These are phyloP conservation scores for Gnathonemus longibarbis DNA, from an alignment of 2,113 vertebrate genomes.

Conservation along the genomic window DNA sequence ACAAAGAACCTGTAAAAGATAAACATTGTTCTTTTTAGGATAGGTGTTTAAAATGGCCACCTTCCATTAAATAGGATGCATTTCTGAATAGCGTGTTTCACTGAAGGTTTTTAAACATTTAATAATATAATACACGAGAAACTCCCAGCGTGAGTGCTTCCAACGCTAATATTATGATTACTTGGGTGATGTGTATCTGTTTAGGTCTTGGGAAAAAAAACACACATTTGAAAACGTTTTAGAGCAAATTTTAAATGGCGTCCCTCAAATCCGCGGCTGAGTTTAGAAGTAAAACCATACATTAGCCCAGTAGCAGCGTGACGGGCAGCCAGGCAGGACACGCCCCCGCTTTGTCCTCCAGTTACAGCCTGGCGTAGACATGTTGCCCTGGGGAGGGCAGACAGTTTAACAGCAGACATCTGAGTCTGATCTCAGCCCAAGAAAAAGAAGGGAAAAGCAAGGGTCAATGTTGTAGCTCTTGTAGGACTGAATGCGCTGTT, in stretches of 20 bases:
- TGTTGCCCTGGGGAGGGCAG: background rate
- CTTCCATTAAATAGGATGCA: conserved; percentile 2
- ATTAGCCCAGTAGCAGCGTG: background rate
- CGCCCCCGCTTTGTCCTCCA: background rate
- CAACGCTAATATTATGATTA: conserved; percentile 1
- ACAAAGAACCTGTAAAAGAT: background rate
- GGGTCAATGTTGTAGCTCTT: background rate
- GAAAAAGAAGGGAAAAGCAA: background rate
- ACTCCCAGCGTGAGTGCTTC: background rate
- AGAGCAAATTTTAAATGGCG: background rate
- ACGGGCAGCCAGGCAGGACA: background rate
- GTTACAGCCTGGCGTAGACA: background rate
- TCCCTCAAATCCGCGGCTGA: background rate
- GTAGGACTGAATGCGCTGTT: background rate
- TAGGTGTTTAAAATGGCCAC: background rate
- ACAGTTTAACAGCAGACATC: conserved; percentile 5
- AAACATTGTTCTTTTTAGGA: background rate
- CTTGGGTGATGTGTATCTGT: conserved; percentile 3
- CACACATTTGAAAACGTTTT: background rate
- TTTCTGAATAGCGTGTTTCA: background rate
- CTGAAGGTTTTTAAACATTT: background rate
- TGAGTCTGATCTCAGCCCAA: background rate
- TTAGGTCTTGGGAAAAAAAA: background rate
- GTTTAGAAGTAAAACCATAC: conserved; percentile 1
- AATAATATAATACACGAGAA: background rate